Conservation (phyloP, 2,888 invertebrate genomes). For the Rambutsinella grinnellia region DNA sequence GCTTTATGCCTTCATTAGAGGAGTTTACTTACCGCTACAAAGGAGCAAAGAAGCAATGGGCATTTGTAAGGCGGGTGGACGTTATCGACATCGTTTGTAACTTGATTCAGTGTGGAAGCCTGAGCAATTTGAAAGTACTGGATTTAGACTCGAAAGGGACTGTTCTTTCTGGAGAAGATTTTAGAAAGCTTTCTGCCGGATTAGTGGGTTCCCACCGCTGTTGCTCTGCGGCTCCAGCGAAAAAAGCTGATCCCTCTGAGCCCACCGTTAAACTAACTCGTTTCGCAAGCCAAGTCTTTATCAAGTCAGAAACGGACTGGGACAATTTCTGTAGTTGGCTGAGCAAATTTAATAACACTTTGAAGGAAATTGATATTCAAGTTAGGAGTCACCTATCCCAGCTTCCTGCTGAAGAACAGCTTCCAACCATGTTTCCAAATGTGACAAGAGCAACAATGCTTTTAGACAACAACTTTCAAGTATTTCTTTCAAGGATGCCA, state of each 20-base stretch:
- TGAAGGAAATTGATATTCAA: constrained; percentile 46
- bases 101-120: constrained; percentile 39
- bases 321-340: constrained; percentile 48
- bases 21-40: constrained; percentile 55
- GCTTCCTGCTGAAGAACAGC: constrained; percentile 43
- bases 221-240: neutral
- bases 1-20: constrained; percentile 46
- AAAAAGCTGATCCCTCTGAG: neutral
- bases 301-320: constrained; percentile 53
- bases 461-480: constrained; percentile 51
- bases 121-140: constrained; percentile 30
- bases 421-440: constrained; percentile 42
- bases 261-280: constrained; percentile 19
- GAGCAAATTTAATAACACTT: constrained; percentile 22
- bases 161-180: constrained; percentile 48
- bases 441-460: constrained; percentile 28
- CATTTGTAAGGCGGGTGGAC: constrained; percentile 46
- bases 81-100: constrained; percentile 51
- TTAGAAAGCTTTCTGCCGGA: constrained; percentile 37
- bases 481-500: constrained; percentile 46
- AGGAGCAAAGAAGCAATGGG: constrained; percentile 55
- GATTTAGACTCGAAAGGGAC: constrained; percentile 54
- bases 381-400: constrained; percentile 49
- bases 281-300: constrained; percentile 48
- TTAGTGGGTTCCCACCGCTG: neutral